Evolutionary conservation across 2,113 vertebrate genomes (phyloP), one percentile per base, ranked within the genome.

Genomic region (Dicentrarchus labrax): DNA sequence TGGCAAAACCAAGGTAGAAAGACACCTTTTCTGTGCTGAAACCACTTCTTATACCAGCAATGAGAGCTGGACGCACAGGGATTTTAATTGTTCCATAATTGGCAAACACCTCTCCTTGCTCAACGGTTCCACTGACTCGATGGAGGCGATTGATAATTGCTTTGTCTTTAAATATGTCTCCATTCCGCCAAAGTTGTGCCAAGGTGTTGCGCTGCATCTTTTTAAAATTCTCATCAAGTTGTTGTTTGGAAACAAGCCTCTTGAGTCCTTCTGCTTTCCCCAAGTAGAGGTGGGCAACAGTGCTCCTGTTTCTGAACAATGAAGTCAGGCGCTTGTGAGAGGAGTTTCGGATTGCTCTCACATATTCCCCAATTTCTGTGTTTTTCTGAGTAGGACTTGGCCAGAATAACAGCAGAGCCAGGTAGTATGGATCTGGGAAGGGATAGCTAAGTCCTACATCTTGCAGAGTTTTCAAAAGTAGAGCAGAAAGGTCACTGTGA

Each of bases 1-100:
- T 90, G 0, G 93, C 91, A 82, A 94, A 94, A 0, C 93, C 93
- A 56, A 94, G 0, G 50, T 89, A 93, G 79, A 94, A 94, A 9
- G 92, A 91, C 43, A 94, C 91, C 36, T 87, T 94, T 74, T 94
- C 93, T 48, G 78, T 92, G 48, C 93, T 94, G 6, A 57, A 78
- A 7, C 89, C 91, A 77, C 86, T 89, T 60, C 86, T 85, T 66
- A 90, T 78, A 11, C 78, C 71, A 21, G 50, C 83, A 22, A 90
- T 0, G 0, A 77, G 82, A 17, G 88, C 90, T 13, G 90, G 89
- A 3, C 81, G 90, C 0, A 94, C 92, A 1, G 8, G 88, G 5
- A 94, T 88, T 71, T 86, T 89, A 7, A 86, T 67, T 22, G 19
- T 8, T 8, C 83, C 91, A 48, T 88, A 92, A 38, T 75, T 84